These are phyloP conservation scores for mouse (Mus musculus) DNA, from an alignment of 2,113 vertebrate species.

Conservation along the genomic window DNA sequence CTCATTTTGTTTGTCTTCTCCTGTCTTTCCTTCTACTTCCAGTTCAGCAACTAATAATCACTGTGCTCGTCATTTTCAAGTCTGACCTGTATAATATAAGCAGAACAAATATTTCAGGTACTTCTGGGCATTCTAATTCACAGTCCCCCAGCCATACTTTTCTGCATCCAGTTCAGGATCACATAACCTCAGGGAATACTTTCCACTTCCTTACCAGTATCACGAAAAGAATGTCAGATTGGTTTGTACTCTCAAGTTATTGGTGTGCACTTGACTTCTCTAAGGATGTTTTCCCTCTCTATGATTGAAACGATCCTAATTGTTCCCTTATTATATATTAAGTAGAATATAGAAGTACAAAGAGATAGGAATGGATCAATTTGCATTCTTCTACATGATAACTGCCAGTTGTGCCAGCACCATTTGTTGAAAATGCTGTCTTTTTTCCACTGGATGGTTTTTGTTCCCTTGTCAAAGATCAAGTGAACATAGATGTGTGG, in stretches of 20 bases:
- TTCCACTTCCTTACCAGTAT: neutral
- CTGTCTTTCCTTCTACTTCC: slow-evolving; percentile 27
- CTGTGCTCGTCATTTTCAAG: slow-evolving; percentile 23
- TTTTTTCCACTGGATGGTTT: no score
- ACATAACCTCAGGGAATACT: neutral
- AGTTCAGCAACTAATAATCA: neutral
- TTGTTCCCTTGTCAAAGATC: no score
- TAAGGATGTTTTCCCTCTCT: neutral
- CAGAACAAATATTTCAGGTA: neutral
- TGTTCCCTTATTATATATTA: no score
- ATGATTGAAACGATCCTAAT: neutral
- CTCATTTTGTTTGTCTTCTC: neutral
- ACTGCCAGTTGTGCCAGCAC: no score
- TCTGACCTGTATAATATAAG: neutral
- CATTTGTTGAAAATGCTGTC: no score
- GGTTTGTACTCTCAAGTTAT: neutral
- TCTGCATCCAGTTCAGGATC: neutral
- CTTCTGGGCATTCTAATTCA: neutral
- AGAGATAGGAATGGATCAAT: no score
- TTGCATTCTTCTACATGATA: no score
- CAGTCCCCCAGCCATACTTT: neutral
- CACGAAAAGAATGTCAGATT: neutral
- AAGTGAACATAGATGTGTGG: no score
- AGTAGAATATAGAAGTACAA: neutral
- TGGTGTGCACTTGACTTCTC: neutral